Evolutionary conservation across 2,797 vertebrate species (phyloP), one percentile per base, ranked within the genome.

Genomic region (Centropyge bicolor): DNA sequence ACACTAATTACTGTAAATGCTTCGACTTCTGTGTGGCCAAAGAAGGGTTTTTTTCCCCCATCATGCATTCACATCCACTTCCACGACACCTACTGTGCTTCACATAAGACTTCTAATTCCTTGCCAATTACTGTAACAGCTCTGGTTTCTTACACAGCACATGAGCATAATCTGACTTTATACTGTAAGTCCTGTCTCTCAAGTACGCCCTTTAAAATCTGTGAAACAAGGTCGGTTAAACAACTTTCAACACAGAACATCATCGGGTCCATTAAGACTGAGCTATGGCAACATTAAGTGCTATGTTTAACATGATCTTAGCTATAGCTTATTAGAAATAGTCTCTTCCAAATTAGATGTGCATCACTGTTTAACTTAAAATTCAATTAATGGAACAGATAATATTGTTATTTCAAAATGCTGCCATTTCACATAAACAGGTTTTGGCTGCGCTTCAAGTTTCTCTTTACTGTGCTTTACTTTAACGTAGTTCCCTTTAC

Each of bases 11-110:
- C 64, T 57, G 36, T 49, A 54, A 80, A 68, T 62, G n/a, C 6
- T 79, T 54, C 7, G 63, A 67, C 66, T 81, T 74, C 70, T 66
- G 78, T 74, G 70, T 62, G 59, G 70, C 48, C 46, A 14, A 27
- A 31, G 31, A 36, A 19, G 14, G 20, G 27, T 70, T 57, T 55
- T 48, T 13, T 16, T 45, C 14, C 14, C 4, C 38, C 36, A 45
- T 52, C 35, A 62, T 6, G 52, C 31, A 41, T 38, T 70, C n/a
- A 48, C 13, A 24, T 48, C 13, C 2, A 1, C 24, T 31, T 31
- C 54, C 73, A 16, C 20, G 4, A 45, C 40, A 27, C 38, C 41
- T 13, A 14, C 19, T 40, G 1, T 40, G 8, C 55, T 60, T 57
- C 4, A 65, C 24, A 16, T 24, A 51, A 54, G 13, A 61, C 46